These are phyloP conservation scores for Sminthurinus aureus DNA, from an alignment of 2,888 invertebrate genomes.

Conservation along the genomic window DNA sequence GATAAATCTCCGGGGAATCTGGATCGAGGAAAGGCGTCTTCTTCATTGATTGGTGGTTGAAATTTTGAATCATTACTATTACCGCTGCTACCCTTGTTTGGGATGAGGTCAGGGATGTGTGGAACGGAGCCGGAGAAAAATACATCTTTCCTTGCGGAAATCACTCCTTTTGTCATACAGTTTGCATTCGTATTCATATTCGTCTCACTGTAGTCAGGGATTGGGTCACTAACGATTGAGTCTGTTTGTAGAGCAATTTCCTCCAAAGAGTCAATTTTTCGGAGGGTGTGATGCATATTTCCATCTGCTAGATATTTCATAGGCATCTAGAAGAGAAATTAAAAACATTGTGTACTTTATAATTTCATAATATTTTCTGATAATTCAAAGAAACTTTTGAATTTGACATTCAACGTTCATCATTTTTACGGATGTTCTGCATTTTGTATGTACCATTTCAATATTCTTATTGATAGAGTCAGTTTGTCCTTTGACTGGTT, in stretches of 20 bases:
- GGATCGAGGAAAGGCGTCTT: neutral
- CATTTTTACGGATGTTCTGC: too few relatives aligned
- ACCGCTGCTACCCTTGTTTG: neutral
- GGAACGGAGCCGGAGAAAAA: neutral
- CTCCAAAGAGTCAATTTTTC: conserved; percentile 14
- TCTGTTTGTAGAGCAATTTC: conserved; percentile 35
- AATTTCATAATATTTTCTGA: too few relatives aligned
- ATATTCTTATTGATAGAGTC: too few relatives aligned
- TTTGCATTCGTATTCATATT: neutral
- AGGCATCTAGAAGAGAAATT: too few relatives aligned
- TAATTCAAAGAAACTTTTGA: too few relatives aligned
- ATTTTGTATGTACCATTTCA: too few relatives aligned
- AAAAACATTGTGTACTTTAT: too few relatives aligned
- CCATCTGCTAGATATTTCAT: neutral
- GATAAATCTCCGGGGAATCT: neutral
- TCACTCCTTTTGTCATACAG: conserved; percentile 65
- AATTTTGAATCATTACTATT: neutral
- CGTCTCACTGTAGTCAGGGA: too few relatives aligned
- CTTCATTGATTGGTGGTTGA: too few relatives aligned
- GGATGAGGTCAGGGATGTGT: conserved; percentile 15
- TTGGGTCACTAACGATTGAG: neutral
- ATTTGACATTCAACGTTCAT: too few relatives aligned
- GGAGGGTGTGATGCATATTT: neutral
- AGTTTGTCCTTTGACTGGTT: neutral
- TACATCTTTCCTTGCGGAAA: conserved; percentile 76